Conservation (phyloP, 2,888 invertebrate genomes). For the Noctua janthe region DNA sequence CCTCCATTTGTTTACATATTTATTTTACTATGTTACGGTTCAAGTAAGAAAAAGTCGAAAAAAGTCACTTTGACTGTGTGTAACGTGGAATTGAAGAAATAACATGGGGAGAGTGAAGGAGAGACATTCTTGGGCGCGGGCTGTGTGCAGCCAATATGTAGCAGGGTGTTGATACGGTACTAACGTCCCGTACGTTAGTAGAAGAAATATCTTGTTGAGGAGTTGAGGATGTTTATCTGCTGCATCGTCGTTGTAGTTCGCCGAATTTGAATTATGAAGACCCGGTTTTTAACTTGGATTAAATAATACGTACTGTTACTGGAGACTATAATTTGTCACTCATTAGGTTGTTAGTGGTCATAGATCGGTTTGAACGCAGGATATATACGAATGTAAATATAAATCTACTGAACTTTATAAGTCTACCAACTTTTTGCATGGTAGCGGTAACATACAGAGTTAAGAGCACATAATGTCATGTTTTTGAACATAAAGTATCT, state of each 20-base stretch:
- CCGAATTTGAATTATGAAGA: background rate
- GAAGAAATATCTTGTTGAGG: background rate
- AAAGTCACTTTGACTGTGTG: background rate
- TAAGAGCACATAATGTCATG: slow-evolving; percentile 1
- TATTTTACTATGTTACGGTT: slow-evolving; percentile 45
- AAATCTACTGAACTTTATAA: slow-evolving; percentile 4
- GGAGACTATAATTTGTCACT: background rate
- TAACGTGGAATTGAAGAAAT: background rate
- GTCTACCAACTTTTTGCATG: background rate
- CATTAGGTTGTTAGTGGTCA: background rate
- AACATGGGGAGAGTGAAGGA: no score
- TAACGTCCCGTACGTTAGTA: no score
- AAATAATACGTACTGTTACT: background rate
- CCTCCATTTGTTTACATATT: slow-evolving; percentile 52
- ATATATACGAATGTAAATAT: background rate
- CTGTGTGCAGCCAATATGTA: background rate
- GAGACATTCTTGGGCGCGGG: background rate
- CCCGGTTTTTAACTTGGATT: background rate
- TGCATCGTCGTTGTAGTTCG: background rate
- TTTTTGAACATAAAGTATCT: slow-evolving; percentile 25
- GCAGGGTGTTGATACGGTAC: background rate
- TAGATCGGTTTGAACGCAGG: background rate
- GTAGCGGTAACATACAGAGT: slow-evolving; percentile 23
- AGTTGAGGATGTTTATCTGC: background rate
- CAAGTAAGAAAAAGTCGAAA: slow-evolving; percentile 29